A percentile compares a stretch with the other conserved stretches of the same genome.
phyloP scores from a whole-genome alignment of 2,113 vertebrate species.

The Ranitomeya variabilis region DNA sequence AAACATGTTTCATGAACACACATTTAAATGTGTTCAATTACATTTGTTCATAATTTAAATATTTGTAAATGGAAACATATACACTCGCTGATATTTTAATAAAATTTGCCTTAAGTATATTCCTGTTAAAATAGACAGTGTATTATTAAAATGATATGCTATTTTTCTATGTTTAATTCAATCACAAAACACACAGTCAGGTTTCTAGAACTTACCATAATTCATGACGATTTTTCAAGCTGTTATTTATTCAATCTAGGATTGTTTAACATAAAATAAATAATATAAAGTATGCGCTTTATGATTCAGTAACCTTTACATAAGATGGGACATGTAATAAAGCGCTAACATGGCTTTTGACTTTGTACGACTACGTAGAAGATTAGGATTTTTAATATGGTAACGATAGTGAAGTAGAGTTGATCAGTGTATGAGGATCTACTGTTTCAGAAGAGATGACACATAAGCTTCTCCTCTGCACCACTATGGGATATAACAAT shows the following conservation, averaged over 20 bases:
- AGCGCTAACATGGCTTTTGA: not conserved
- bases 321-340: not conserved
- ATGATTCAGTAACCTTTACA: not conserved
- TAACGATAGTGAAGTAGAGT: not conserved
- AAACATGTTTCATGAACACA: not conserved
- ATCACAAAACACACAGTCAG: not conserved
- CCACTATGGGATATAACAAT: not conserved
- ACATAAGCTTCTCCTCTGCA: not conserved
- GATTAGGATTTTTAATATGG: not conserved
- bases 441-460: not conserved
- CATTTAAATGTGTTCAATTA: not conserved
- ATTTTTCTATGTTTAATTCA: slow-evolving; percentile 4
- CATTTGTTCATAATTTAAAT: not conserved
- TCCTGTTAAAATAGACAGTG: not conserved
- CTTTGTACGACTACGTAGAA: not conserved
- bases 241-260: not conserved
- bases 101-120: not conserved
- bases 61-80: slow-evolving; percentile 6
- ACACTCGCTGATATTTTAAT: not conserved
- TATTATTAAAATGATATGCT: not conserved
- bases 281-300: not conserved
- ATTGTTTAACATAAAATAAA: not conserved
- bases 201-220: not conserved
- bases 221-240: not conserved
- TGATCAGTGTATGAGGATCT: not conserved